Evolutionary conservation across 1,140 invertebrate genomes (phyloP).

Genomic region (Drosophila sulfurigaster): DNA sequence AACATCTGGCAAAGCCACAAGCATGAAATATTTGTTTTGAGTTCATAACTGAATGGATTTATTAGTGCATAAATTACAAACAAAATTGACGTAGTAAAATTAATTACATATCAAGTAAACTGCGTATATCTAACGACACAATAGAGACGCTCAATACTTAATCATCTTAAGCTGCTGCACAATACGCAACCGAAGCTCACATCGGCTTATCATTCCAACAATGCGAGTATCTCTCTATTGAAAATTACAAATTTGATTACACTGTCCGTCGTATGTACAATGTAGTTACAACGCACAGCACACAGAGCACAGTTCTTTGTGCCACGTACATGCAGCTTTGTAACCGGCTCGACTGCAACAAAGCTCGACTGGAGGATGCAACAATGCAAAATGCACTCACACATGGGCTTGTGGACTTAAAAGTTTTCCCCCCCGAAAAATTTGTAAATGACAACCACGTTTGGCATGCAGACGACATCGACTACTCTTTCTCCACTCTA

Average conservation of each 20-base stretch:
- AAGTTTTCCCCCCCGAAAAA: constrained; percentile 37
- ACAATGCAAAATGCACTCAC: constrained; percentile 50
- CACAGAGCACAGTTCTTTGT: constrained; percentile 17
- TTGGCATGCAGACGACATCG: constrained; percentile 10
- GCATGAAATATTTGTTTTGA: constrained; percentile 10
- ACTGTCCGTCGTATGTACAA: not conserved
- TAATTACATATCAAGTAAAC: constrained; percentile 1
- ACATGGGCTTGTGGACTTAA: constrained; percentile 39
- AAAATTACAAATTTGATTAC: constrained; percentile 52
- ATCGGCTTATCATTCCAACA: constrained; percentile 28
- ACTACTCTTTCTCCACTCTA: not conserved
- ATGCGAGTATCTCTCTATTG: constrained; percentile 13
- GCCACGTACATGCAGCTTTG: not conserved
- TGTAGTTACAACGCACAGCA: not conserved
- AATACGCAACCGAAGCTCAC: constrained; percentile 2
- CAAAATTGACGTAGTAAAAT: constrained; percentile 10
- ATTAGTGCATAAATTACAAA: constrained; percentile 12
- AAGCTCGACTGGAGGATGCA: constrained; percentile 54
- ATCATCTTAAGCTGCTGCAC: constrained; percentile 15
- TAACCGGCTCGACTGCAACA: constrained; percentile 9
- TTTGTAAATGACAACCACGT: constrained; percentile 53
- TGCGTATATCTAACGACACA: not conserved
- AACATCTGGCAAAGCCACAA: constrained; percentile 25
- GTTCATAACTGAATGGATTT: constrained; percentile 4
- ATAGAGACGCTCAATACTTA: not conserved